These are phyloP conservation scores for Emydura subglobosa DNA, from an alignment of 2,113 vertebrate species.

Conservation along the genomic window DNA sequence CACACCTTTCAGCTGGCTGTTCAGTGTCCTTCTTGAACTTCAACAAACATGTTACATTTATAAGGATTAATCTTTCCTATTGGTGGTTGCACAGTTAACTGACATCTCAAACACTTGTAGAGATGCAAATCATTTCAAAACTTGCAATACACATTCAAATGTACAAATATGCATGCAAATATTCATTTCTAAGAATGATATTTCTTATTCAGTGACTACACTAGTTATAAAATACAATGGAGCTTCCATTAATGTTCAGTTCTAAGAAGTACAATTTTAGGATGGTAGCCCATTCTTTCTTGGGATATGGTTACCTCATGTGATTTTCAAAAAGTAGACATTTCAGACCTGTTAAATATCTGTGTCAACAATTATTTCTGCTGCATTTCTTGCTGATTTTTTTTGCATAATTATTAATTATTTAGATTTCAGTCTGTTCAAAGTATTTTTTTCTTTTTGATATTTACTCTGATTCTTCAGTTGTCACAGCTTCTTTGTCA, in stretches of 20 bases:
- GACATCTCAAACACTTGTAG: neutral
- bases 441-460: slow-evolving; percentile 10
- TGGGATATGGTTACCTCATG: neutral
- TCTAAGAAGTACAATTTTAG: slow-evolving; percentile 6
- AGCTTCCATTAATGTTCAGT: neutral
- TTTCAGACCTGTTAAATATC: slow-evolving; percentile 36
- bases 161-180: too few relatives aligned
- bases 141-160: neutral
- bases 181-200: neutral
- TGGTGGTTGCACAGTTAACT: neutral
- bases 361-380: slow-evolving; percentile 25
- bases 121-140: neutral
- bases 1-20: accelerated
- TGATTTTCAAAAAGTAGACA: neutral
- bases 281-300: neutral
- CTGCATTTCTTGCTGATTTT: neutral
- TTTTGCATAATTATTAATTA: neutral
- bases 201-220: neutral
- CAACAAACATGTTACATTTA: neutral
- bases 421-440: slow-evolving; percentile 40
- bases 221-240: neutral
- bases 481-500: slow-evolving; percentile 28
- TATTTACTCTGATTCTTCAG: slow-evolving; percentile 31
- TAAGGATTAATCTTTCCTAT: neutral
- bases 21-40: accelerated